phyloP scores from a whole-genome alignment of 2,888 invertebrate genomes.

The Halictus ligatus region DNA sequence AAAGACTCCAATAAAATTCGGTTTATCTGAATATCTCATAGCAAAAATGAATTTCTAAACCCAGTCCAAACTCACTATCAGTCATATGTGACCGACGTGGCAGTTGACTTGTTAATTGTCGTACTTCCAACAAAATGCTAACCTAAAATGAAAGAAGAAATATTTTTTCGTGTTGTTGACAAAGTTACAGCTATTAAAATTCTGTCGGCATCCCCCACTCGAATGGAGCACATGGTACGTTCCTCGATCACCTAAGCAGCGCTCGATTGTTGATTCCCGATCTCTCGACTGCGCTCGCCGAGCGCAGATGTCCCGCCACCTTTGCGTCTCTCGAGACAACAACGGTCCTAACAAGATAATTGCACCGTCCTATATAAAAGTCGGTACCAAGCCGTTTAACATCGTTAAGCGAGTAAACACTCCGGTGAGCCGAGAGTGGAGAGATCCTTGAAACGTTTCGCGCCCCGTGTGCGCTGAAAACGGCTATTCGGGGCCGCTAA shows the following conservation, averaged over 20 bases:
- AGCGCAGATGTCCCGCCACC: neutral
- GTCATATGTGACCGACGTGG: too few relatives aligned
- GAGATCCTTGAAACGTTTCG: slow-evolving; percentile 37
- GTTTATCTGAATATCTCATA: too few relatives aligned
- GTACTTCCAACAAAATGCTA: too few relatives aligned
- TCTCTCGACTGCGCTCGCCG: neutral
- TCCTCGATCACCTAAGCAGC: neutral
- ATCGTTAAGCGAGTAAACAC: slow-evolving; percentile 34
- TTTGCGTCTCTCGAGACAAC: slow-evolving; percentile 1
- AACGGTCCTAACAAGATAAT: slow-evolving; percentile 38
- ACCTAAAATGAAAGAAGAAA: too few relatives aligned
- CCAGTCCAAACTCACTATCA: too few relatives aligned
- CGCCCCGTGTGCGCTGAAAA: neutral
- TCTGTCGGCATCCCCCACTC: neutral
- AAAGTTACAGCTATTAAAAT: neutral
- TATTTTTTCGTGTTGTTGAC: too few relatives aligned
- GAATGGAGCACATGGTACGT: neutral
- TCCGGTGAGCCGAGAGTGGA: neutral
- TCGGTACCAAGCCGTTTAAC: slow-evolving; percentile 28
- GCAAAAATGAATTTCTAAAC: too few relatives aligned
- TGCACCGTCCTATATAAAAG: slow-evolving; percentile 27
- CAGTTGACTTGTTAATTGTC: too few relatives aligned
- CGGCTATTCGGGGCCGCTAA: neutral
- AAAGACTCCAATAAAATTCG: too few relatives aligned
- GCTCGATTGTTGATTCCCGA: neutral